Conservation (phyloP, 2,888 invertebrate species). For the Ichneumoninae sp. region DNA sequence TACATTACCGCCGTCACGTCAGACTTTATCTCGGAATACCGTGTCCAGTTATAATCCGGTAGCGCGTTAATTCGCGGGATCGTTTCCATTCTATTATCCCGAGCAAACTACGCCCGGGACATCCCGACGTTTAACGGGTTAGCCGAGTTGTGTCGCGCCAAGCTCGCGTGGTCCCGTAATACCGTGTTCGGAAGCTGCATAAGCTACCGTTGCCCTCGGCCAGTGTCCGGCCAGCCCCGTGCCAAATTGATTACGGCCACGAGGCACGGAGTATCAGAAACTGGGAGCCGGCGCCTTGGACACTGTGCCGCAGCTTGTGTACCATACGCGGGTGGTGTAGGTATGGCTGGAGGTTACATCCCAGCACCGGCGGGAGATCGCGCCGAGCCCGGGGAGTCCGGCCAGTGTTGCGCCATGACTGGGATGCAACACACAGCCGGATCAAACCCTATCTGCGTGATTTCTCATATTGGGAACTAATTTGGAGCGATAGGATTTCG, state of each 20-base stretch:
- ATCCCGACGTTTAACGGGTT: conserved; percentile 44
- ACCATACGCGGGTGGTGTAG: too few relatives aligned
- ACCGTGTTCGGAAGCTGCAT: conserved; percentile 37
- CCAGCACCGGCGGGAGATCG: too few relatives aligned
- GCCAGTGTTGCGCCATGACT: too few relatives aligned
- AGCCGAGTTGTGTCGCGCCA: conserved; percentile 36
- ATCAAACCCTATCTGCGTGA: too few relatives aligned
- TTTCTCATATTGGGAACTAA: neutral
- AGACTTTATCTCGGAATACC: conserved; percentile 54
- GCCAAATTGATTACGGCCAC: conserved; percentile 16
- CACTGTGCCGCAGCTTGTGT: neutral
- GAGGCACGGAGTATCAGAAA: conserved; percentile 9
- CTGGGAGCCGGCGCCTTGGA: neutral
- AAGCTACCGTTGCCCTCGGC: conserved; percentile 8
- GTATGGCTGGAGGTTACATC: too few relatives aligned
- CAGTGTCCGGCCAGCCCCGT: conserved; percentile 5
- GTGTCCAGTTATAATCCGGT: conserved; percentile 52
- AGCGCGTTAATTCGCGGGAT: conserved; percentile 59
- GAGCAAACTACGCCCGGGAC: conserved; percentile 39
- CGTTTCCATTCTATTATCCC: conserved; percentile 64
- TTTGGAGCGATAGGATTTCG: too few relatives aligned
- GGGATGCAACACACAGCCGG: too few relatives aligned
- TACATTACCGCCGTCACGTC: conserved; percentile 55
- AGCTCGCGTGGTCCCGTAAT: conserved; percentile 15
- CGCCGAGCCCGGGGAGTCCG: too few relatives aligned